Percentiles rank a stretch among this genome's conserved stretches.
These are phyloP conservation scores for Erebia epiphron DNA, from an alignment of 2,888 invertebrate species.

Conservation along the genomic window DNA sequence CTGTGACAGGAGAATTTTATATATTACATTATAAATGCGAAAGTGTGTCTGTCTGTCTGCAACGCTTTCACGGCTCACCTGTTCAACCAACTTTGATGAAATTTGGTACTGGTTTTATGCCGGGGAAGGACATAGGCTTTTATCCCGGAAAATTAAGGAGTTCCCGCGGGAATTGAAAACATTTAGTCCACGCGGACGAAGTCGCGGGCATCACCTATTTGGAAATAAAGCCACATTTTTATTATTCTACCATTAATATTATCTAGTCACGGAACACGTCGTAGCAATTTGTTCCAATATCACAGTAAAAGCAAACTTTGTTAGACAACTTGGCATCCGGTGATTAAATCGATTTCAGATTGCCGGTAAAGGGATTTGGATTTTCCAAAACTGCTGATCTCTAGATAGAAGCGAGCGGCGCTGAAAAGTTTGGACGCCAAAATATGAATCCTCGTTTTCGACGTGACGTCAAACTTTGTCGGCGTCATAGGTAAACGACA, in stretches of 20 bases:
- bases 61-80: too few species aligned
- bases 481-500: neutral
- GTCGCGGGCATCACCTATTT: too few species aligned
- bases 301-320: slow-evolving; percentile 75
- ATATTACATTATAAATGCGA: too few species aligned
- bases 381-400: slow-evolving; percentile 69
- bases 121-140: too few species aligned
- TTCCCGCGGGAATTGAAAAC: too few species aligned
- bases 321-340: slow-evolving; percentile 73
- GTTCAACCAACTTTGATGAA: too few species aligned
- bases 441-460: slow-evolving; percentile 60
- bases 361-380: slow-evolving; percentile 69
- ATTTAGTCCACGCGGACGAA: too few species aligned
- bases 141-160: too few species aligned
- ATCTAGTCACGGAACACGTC: slow-evolving; percentile 72
- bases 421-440: slow-evolving; percentile 63
- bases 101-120: too few species aligned
- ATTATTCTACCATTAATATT: slow-evolving; percentile 76
- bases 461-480: slow-evolving; percentile 39
- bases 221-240: slow-evolving; percentile 40
- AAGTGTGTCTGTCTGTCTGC: too few species aligned
- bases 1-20: too few species aligned
- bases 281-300: slow-evolving; percentile 78
- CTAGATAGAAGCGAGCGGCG: slow-evolving; percentile 70
- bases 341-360: slow-evolving; percentile 81